These are phyloP conservation scores for Myanophis thanlyinensis DNA, from an alignment of 2,113 vertebrate species.

Conservation along the genomic window DNA sequence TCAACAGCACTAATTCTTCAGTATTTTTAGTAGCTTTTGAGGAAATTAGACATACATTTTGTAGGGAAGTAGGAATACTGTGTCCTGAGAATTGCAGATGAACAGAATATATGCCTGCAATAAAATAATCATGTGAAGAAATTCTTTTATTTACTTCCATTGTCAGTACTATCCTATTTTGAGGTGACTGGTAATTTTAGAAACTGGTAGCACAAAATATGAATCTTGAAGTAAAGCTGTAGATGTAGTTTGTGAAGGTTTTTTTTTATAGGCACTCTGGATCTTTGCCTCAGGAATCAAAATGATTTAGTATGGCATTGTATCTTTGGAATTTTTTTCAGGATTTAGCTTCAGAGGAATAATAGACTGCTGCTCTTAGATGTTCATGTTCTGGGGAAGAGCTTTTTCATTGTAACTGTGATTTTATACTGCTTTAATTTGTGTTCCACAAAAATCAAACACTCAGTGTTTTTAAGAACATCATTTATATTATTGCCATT, in stretches of 20 bases:
- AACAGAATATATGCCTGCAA: slow-evolving; percentile 21
- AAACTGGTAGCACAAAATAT: not conserved
- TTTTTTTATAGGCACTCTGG: not conserved
- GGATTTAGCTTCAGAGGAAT: not conserved
- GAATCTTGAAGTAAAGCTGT: not conserved
- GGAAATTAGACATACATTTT: not conserved
- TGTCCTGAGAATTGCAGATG: slow-evolving; percentile 9
- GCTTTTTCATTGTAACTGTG: not conserved
- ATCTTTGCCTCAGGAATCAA: not conserved
- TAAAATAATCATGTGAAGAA: not conserved
- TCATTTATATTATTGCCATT: not conserved
- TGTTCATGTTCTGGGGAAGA: not conserved
- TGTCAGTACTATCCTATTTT: slow-evolving; percentile 5
- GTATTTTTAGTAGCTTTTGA: slow-evolving; percentile 34
- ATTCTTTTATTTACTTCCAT: not conserved
- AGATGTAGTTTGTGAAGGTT: not conserved
- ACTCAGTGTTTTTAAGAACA: not conserved
- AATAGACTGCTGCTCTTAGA: not conserved
- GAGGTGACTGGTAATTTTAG: not conserved
- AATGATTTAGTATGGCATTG: not conserved
- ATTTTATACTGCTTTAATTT: not conserved
- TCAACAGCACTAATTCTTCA: slow-evolving; percentile 47
- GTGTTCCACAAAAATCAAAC: not conserved
- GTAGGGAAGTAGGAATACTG: not conserved
- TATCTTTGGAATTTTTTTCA: not conserved